Evolutionary conservation across 2,797 vertebrate species (phyloP).

Genomic region (Lacerta bilineata): DNA sequence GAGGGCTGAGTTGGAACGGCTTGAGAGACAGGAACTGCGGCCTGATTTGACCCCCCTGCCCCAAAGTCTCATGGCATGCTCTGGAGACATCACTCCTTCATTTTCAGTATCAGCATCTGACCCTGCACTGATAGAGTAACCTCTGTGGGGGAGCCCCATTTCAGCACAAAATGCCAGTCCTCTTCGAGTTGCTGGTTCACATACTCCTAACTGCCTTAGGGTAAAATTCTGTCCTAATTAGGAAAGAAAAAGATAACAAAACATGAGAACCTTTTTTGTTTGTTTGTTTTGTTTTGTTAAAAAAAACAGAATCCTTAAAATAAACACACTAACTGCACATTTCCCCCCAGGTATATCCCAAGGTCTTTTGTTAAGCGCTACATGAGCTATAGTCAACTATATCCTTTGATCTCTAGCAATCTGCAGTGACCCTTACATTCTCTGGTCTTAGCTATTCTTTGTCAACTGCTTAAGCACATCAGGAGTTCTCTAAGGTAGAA

Average conservation of each 20-base stretch:
- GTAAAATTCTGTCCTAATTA: constrained; percentile 97
- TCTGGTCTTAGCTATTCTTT: constrained; percentile 52
- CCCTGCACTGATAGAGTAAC: constrained; percentile 91
- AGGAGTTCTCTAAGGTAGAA: constrained; percentile 56
- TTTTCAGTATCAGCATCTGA: constrained; percentile 91
- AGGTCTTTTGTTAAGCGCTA: constrained; percentile 40
- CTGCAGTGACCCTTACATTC: constrained; percentile 22
- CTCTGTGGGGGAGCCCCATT: constrained; percentile 94
- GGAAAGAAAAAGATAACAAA: constrained; percentile 83
- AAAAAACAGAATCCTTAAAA: constrained; percentile 50
- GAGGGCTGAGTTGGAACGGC: constrained; percentile 97
- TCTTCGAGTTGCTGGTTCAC: constrained; percentile 91
- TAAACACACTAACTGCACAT: constrained; percentile 57
- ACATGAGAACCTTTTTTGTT: constrained; percentile 66
- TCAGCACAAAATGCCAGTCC: constrained; percentile 96
- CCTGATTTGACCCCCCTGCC: constrained; percentile 93
- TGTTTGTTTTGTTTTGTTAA: constrained; percentile 36
- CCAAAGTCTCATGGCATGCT: constrained; percentile 96
- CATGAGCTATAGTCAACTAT: constrained; percentile 52
- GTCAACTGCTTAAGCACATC: constrained; percentile 55
- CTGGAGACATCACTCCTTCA: constrained; percentile 93
- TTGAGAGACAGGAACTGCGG: constrained; percentile 94
- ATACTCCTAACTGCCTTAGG: constrained; percentile 97
- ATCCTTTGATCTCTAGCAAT: constrained; percentile 49
- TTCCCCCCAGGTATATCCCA: constrained; percentile 36